Evolutionary conservation across 2,888 invertebrate species (phyloP).

Genomic region (Drosophila conformis): DNA sequence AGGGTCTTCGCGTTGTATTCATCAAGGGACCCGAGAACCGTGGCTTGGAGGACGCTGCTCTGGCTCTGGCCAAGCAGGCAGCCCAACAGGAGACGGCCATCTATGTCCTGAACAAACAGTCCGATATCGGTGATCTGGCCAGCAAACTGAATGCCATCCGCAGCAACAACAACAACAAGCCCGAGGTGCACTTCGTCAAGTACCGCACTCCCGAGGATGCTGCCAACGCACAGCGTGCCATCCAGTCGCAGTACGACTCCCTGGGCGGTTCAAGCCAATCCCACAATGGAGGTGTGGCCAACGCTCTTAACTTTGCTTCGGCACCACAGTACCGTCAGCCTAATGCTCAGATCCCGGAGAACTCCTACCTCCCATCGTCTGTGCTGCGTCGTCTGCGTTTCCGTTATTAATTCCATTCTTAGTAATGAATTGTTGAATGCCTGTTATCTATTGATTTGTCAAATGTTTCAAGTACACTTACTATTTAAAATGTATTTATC

Average conservation of each 20-base stretch:
- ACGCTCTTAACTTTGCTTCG: conserved; percentile 77
- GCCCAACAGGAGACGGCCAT: conserved; percentile 83
- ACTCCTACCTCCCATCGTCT: conserved; percentile 77
- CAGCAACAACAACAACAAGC: conserved; percentile 77
- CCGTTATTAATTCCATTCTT: conserved; percentile 49
- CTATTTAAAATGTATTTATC: conserved; percentile 43
- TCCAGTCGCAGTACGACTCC: conserved; percentile 81
- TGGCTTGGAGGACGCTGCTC: conserved; percentile 80
- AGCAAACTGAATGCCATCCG: conserved; percentile 70
- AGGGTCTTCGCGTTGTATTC: conserved; percentile 82
- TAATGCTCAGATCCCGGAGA: conserved; percentile 62
- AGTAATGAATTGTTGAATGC: conserved; percentile 52
- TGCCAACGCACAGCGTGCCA: conserved; percentile 78
- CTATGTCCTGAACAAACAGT: conserved; percentile 82
- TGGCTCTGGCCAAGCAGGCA: conserved; percentile 81
- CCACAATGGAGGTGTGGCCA: conserved; percentile 76
- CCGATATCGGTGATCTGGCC: conserved; percentile 76
- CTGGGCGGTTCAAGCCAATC: conserved; percentile 73
- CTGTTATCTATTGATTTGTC: conserved; percentile 70
- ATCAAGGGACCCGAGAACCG: conserved; percentile 83
- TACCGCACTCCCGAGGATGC: conserved; percentile 83
- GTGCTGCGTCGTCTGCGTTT: conserved; percentile 75
- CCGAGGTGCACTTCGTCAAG: conserved; percentile 83
- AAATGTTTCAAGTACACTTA: conserved; percentile 60
- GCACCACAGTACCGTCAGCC: conserved; percentile 57